These are phyloP conservation scores for Epinotia bilunana DNA, from an alignment of 2,888 invertebrate genomes.

Conservation along the genomic window DNA sequence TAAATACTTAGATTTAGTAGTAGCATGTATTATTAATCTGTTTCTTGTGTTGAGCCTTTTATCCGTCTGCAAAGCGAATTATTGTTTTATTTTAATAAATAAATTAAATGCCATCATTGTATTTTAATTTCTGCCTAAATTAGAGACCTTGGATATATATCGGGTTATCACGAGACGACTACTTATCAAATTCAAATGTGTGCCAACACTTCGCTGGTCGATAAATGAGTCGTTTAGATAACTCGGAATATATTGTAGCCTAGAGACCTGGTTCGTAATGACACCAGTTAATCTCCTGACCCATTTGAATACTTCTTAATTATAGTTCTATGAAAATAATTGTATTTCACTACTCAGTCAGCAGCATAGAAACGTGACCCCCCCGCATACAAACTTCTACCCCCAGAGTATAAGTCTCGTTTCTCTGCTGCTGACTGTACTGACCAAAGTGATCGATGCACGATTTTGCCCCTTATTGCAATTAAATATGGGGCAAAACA, in stretches of 20 bases:
- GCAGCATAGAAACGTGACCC: no score
- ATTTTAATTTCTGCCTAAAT: slow-evolving; percentile 32
- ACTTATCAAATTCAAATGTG: slow-evolving; percentile 40
- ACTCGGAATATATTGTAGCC: slow-evolving; percentile 50
- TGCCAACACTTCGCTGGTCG: slow-evolving; percentile 48
- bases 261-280: slow-evolving; percentile 36
- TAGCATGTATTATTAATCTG: no score
- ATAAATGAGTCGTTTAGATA: slow-evolving; percentile 60
- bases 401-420: no score
- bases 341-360: neutral
- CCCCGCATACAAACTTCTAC: no score
- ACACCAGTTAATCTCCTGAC: slow-evolving; percentile 38
- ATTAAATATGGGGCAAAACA: neutral
- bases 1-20: no score
- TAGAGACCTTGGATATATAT: slow-evolving; percentile 35
- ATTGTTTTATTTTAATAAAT: slow-evolving; percentile 20
- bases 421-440: neutral
- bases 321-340: neutral
- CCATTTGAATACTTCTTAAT: slow-evolving; percentile 30
- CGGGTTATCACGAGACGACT: slow-evolving; percentile 46
- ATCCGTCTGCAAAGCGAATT: neutral
- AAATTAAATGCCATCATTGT: slow-evolving; percentile 37
- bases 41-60: neutral
- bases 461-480: neutral
- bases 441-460: neutral